These are phyloP conservation scores for Agrochola lota DNA, from an alignment of 2,888 invertebrate species.

Conservation along the genomic window DNA sequence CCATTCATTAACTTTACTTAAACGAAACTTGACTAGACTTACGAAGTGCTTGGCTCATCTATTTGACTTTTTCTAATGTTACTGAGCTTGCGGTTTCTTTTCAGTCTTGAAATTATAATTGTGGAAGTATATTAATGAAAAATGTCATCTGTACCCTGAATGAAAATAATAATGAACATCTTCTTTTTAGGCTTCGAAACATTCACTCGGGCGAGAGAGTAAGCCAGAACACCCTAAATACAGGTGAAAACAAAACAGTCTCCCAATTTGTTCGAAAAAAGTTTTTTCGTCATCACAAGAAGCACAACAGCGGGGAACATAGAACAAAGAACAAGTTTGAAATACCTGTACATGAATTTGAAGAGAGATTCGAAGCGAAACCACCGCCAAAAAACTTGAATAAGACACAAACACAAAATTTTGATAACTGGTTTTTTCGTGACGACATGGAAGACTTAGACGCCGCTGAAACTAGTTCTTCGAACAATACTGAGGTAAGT, in stretches of 20 bases:
- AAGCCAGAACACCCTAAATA: slow-evolving; percentile 74
- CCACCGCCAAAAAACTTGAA: slow-evolving; percentile 82
- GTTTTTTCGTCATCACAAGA: slow-evolving; percentile 87
- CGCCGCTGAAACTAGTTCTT: slow-evolving; percentile 79
- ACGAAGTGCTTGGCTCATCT: slow-evolving; percentile 14
- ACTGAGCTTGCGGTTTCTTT: slow-evolving; percentile 25
- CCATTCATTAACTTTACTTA: slow-evolving; percentile 73
- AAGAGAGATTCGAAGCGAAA: slow-evolving; percentile 90
- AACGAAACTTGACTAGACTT: slow-evolving; percentile 45
- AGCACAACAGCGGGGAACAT: slow-evolving; percentile 74
- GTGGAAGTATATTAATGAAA: background rate
- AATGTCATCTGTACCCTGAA: background rate
- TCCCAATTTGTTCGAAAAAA: slow-evolving; percentile 77
- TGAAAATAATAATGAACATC: background rate
- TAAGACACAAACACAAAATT: slow-evolving; percentile 72
- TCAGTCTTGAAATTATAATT: background rate
- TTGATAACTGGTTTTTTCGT: slow-evolving; percentile 86
- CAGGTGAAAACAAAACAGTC: slow-evolving; percentile 71
- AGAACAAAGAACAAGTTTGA: slow-evolving; percentile 77
- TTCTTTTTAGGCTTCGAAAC: slow-evolving; percentile 79
- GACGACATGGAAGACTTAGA: slow-evolving; percentile 85
- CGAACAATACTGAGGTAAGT: slow-evolving; percentile 79
- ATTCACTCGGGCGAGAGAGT: slow-evolving; percentile 81
- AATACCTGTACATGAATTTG: slow-evolving; percentile 91
- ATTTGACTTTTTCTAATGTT: slow-evolving; percentile 18